Evolutionary conservation across 92 coral and sea anemone species (phyloP).

Genomic region (Micromussa lordhowensis): DNA sequence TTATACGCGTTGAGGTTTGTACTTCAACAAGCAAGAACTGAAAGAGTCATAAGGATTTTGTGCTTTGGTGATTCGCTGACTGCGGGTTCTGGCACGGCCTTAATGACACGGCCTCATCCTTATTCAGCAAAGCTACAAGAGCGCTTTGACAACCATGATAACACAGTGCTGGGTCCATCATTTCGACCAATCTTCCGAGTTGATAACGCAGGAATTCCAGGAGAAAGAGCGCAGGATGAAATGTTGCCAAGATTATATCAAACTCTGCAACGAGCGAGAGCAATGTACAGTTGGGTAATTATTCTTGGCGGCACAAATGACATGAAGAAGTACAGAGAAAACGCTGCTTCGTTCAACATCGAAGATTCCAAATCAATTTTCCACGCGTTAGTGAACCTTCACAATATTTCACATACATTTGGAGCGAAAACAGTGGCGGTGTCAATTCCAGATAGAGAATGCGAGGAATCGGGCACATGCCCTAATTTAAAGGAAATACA

Average conservation of each 20-base stretch:
- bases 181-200: slow-evolving; percentile 37
- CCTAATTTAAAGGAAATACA: slow-evolving; percentile 31
- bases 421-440: slow-evolving; percentile 69
- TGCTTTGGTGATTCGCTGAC: slow-evolving; percentile 76
- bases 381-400: slow-evolving; percentile 54
- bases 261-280: slow-evolving; percentile 17
- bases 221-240: slow-evolving; percentile 55
- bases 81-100: slow-evolving; percentile 16
- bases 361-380: slow-evolving; percentile 41
- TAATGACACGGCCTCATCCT: slow-evolving; percentile 29
- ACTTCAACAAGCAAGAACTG: background rate
- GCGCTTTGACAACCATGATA: slow-evolving; percentile 37
- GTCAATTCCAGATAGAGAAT: slow-evolving; percentile 77
- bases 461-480: slow-evolving; percentile 56
- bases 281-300: slow-evolving; percentile 78
- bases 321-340: slow-evolving; percentile 27
- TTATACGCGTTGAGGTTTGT: slow-evolving; percentile 12
- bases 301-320: slow-evolving; percentile 89
- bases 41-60: slow-evolving; percentile 41
- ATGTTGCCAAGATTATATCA: slow-evolving; percentile 47
- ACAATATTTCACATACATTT: slow-evolving; percentile 43
- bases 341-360: background rate
- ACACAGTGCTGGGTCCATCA: background rate
- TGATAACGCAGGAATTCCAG: slow-evolving; percentile 57
- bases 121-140: slow-evolving; percentile 56